phyloP scores from a whole-genome alignment of 2,797 vertebrate species.

The Cephalopachus bancanus region DNA sequence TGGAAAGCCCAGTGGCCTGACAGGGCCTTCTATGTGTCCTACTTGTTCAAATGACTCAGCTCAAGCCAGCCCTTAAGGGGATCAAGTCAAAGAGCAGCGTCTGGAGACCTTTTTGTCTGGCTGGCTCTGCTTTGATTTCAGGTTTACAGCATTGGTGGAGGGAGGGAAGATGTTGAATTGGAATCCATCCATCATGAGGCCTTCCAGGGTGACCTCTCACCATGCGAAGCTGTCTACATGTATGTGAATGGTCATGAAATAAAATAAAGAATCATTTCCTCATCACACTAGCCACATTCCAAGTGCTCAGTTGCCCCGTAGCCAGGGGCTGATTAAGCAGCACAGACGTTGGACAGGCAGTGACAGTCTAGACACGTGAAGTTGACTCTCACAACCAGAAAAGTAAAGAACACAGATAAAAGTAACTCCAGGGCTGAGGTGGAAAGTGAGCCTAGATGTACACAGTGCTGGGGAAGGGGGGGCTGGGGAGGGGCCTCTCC shows the following conservation, averaged over 20 bases:
- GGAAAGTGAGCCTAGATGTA: not conserved
- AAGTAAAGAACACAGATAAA: not conserved
- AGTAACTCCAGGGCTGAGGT: not conserved
- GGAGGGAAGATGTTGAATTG: not conserved
- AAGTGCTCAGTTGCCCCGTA: not conserved
- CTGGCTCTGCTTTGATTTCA: not conserved
- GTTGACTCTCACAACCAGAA: not conserved
- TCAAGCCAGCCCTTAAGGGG: not conserved
- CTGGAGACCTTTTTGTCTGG: not conserved
- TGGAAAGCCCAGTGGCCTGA: not conserved
- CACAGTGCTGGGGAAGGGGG: rapidly evolving
- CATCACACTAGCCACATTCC: not conserved
- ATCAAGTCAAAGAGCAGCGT: not conserved
- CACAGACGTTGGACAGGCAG: not conserved
- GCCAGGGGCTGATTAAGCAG: not conserved
- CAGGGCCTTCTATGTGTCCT: not conserved
- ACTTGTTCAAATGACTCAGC: not conserved
- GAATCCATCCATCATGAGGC: not conserved
- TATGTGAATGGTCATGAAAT: constrained; percentile 4
- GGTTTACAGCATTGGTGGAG: not conserved
- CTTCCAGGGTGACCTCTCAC: not conserved
- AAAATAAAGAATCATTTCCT: constrained; percentile 12
- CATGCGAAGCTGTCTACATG: not conserved
- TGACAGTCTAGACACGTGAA: not conserved
- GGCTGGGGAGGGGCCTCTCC: not conserved